A percentile compares a stretch with the other conserved stretches of the same genome.
Conservation (phyloP, 2,113 vertebrate species). For the Zapus hudsonius region DNA sequence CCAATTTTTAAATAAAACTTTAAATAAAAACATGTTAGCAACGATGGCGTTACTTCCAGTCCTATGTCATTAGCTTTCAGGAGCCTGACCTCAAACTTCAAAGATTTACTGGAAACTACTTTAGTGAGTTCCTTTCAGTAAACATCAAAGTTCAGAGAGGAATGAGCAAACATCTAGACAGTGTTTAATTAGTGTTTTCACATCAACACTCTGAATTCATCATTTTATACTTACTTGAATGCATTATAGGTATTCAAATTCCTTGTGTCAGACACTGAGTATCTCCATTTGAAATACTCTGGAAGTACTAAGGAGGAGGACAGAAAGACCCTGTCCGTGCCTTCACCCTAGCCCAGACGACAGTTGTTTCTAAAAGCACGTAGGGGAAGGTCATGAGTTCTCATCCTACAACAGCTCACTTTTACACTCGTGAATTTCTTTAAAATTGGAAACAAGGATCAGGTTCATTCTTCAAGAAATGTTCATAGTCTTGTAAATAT, state of each 20-base stretch:
- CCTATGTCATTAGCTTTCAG: background rate
- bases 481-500: no score
- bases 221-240: background rate
- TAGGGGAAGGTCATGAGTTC: no score
- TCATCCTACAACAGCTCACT: no score
- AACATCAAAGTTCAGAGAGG: constrained; percentile 35
- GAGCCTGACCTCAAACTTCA: background rate
- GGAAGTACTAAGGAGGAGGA: background rate
- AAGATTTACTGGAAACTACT: no score
- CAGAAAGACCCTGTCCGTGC: no score
- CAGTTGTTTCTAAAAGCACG: no score
- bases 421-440: no score
- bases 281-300: background rate
- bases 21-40: no score
- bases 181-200: background rate
- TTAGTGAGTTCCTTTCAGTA: background rate
- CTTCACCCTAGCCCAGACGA: no score
- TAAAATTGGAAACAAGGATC: no score
- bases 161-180: background rate
- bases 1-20: no score
- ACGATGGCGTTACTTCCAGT: background rate
- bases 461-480: no score
- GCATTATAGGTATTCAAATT: background rate
- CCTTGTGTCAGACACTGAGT: background rate
- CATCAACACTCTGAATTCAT: background rate